phyloP scores from a whole-genome alignment of 2,888 invertebrate species.

The Drosophila suboccidentalis region DNA sequence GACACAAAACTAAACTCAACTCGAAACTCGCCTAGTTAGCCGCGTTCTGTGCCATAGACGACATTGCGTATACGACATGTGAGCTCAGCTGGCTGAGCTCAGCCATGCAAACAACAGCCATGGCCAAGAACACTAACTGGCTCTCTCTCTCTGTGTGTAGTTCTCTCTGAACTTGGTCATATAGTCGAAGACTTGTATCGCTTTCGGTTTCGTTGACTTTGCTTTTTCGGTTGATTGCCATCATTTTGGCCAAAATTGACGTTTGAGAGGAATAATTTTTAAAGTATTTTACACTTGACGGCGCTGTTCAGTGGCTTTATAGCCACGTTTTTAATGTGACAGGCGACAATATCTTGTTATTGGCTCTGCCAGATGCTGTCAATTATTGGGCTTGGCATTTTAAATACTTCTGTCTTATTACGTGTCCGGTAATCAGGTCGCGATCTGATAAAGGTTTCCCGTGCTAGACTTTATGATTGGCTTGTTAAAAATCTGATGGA shows the following conservation, averaged over 20 bases:
- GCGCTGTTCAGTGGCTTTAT: conserved; percentile 39
- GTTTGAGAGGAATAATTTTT: conserved; percentile 54
- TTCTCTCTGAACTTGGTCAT: conserved; percentile 70
- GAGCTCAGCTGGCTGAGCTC: conserved; percentile 49
- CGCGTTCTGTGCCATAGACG: conserved; percentile 57
- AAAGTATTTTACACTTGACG: conserved; percentile 73
- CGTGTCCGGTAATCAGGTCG: conserved; percentile 30
- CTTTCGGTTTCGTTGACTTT: conserved; percentile 39
- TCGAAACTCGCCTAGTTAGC: conserved; percentile 36
- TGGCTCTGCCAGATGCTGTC: conserved; percentile 36
- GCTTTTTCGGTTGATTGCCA: conserved; percentile 60
- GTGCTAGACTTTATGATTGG: conserved; percentile 13
- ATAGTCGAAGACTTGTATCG: conserved; percentile 27
- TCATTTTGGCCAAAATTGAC: conserved; percentile 55
- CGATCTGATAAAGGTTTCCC: conserved; percentile 42
- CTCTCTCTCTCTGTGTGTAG: conserved; percentile 2
- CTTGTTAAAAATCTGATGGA: conserved; percentile 14
- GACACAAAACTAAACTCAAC: conserved; percentile 1
- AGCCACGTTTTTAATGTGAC: conserved; percentile 46
- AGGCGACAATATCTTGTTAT: conserved; percentile 34
- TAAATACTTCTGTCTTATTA: conserved; percentile 42
- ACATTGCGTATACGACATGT: conserved; percentile 78
- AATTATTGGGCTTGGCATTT: conserved; percentile 43
- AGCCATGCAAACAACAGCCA: conserved; percentile 75
- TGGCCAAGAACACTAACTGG: conserved; percentile 75